Conservation (phyloP, 2,113 vertebrate species). For the Agelaius phoeniceus region DNA sequence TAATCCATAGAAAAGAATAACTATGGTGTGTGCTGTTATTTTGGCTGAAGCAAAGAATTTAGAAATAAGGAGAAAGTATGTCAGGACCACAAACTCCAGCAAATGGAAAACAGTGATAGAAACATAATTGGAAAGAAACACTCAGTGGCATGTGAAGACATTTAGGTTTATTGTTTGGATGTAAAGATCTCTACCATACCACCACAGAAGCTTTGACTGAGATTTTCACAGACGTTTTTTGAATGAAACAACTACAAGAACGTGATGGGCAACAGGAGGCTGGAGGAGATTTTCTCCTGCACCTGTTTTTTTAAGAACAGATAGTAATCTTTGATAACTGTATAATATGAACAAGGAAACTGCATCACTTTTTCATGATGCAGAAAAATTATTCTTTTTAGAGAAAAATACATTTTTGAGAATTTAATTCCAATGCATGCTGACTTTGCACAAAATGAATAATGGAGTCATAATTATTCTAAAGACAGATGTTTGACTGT, state of each 20-base stretch:
- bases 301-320: not conserved
- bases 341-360: not conserved
- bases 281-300: not conserved
- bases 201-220: not conserved
- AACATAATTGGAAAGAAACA: not conserved
- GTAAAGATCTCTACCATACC: not conserved
- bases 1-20: not conserved
- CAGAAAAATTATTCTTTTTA: not conserved
- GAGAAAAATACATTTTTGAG: not conserved
- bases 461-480: not conserved
- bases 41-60: not conserved
- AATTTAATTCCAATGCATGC: not conserved
- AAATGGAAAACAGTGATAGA: not conserved
- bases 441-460: not conserved
- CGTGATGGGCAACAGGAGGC: accelerated
- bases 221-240: not conserved
- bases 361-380: not conserved
- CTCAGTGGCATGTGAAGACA: not conserved
- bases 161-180: not conserved
- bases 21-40: not conserved
- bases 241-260: not conserved
- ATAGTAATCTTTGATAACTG: not conserved
- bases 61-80: not conserved
- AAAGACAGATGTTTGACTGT: not conserved
- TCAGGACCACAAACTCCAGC: not conserved